These are phyloP conservation scores for Elephas maximus DNA, from an alignment of 2,113 vertebrate species.

Conservation along the genomic window DNA sequence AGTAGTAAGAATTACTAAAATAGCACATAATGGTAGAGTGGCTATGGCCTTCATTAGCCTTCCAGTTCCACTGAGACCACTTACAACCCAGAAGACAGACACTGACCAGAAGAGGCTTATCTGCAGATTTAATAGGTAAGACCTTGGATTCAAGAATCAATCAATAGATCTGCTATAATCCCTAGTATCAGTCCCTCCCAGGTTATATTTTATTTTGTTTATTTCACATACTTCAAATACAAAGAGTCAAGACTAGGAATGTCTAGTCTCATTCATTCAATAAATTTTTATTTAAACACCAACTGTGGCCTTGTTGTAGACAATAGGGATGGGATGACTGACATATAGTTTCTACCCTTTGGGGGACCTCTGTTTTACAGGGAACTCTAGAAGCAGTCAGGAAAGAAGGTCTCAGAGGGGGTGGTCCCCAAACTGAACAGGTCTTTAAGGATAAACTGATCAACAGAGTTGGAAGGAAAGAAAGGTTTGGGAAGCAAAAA, in stretches of 20 bases:
- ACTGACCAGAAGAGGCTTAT: background rate
- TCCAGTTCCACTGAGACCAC: background rate
- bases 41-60: background rate
- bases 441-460: constrained; percentile 25
- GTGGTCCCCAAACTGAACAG: background rate
- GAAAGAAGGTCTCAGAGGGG: background rate
- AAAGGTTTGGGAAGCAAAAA: background rate
- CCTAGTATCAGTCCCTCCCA: no score
- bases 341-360: background rate
- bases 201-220: background rate
- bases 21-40: accelerated
- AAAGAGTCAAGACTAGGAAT: background rate
- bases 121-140: background rate
- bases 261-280: background rate
- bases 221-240: background rate
- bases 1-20: background rate
- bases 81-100: background rate
- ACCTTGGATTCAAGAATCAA: background rate
- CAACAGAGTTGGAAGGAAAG: background rate
- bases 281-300: background rate
- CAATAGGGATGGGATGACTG: background rate
- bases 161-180: background rate
- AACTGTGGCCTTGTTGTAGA: background rate
- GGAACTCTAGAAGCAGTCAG: background rate
- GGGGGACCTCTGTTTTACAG: background rate